These are phyloP conservation scores for Parasteatoda lunata DNA, from an alignment of 2,888 invertebrate genomes.

Conservation along the genomic window DNA sequence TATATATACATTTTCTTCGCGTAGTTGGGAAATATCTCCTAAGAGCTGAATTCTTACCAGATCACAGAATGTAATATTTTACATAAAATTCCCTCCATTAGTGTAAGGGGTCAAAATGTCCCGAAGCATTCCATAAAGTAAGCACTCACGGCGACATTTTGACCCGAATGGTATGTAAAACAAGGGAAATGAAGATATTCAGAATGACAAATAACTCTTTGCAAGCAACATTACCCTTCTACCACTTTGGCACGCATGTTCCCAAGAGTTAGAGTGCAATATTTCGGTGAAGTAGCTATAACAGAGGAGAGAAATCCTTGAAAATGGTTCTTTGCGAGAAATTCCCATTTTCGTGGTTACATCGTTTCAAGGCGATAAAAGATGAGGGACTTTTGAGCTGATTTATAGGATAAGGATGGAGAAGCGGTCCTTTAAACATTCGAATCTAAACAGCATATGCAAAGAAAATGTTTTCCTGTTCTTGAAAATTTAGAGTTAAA, in stretches of 20 bases:
- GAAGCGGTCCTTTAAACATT: background rate
- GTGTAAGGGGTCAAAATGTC: constrained; percentile 1
- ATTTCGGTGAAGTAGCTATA: constrained; percentile 44
- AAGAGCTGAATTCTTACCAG: background rate
- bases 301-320: constrained; percentile 34
- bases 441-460: too few relatives aligned
- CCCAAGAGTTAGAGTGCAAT: constrained; percentile 30
- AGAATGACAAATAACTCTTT: constrained; percentile 35
- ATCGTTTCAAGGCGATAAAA: constrained; percentile 21
- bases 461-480: too few relatives aligned
- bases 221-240: constrained; percentile 41
- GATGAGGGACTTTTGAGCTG: constrained; percentile 16
- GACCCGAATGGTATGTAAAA: constrained; percentile 30
- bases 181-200: constrained; percentile 32
- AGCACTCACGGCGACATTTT: constrained; percentile 14
- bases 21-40: too few relatives aligned
- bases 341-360: constrained; percentile 35
- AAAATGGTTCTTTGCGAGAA: constrained; percentile 29
- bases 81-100: constrained; percentile 3
- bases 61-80: background rate
- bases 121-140: constrained; percentile 14
- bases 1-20: too few relatives aligned
- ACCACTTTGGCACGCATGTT: constrained; percentile 31
- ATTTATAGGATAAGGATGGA: constrained; percentile 19
- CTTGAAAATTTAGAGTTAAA: too few relatives aligned